These are phyloP conservation scores for Crepidodera aurea DNA, from an alignment of 2,888 invertebrate species.

Conservation along the genomic window DNA sequence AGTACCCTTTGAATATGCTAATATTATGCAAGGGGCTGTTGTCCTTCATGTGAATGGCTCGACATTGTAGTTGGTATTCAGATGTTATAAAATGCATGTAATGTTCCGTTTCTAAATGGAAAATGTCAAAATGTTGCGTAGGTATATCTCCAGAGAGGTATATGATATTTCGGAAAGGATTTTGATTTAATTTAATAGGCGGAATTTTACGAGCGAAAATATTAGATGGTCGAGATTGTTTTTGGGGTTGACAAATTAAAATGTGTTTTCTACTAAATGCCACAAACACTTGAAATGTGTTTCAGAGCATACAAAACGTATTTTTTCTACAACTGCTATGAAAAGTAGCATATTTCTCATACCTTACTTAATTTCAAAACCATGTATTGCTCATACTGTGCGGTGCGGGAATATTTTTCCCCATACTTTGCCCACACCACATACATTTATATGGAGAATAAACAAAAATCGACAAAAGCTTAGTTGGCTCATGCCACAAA, in stretches of 20 bases:
- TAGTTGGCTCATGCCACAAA: too few relatives aligned
- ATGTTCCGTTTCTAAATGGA: constrained; percentile 29
- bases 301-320: too few relatives aligned
- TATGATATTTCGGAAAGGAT: constrained; percentile 1
- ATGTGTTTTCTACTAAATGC: too few relatives aligned
- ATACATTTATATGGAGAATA: too few relatives aligned
- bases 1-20: constrained; percentile 56
- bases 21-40: constrained; percentile 54
- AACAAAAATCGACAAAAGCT: too few relatives aligned
- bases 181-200: constrained; percentile 3
- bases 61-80: constrained; percentile 27
- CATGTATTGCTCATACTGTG: too few relatives aligned
- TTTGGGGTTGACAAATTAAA: not conserved
- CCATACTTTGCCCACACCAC: too few relatives aligned
- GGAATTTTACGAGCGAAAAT: not conserved
- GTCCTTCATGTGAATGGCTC: constrained; percentile 33
- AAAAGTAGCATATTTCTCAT: too few relatives aligned
- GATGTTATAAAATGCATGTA: constrained; percentile 35
- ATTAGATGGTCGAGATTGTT: not conserved
- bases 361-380: too few relatives aligned
- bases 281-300: too few relatives aligned
- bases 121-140: constrained; percentile 15
- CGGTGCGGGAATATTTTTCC: too few relatives aligned
- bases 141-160: constrained; percentile 1
- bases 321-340: too few relatives aligned